A percentile compares a stretch with the other conserved stretches of the same genome.
Evolutionary conservation across 1,140 invertebrate species (phyloP).

Genomic region (Psilanteris sp.): DNA sequence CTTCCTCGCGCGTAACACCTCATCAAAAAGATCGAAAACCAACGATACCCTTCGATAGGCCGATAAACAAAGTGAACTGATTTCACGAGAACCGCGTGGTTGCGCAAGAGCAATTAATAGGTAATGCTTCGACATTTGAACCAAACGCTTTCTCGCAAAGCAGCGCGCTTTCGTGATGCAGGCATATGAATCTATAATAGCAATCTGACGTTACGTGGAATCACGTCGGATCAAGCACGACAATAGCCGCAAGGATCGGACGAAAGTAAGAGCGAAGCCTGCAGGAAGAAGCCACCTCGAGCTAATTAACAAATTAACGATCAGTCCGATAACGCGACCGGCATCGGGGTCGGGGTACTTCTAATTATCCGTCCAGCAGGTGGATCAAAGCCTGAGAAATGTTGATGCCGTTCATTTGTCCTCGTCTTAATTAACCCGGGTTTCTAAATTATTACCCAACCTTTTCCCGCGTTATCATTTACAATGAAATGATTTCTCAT

Average conservation of each 20-base stretch:
- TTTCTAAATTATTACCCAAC: constrained; percentile 11
- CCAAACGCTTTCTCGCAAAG: constrained; percentile 24
- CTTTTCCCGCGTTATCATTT: background rate
- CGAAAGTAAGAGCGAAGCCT: constrained; percentile 55
- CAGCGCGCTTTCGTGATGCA: constrained; percentile 41
- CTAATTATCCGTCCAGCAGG: constrained; percentile 52
- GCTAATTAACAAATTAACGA: constrained; percentile 66
- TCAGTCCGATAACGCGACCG: constrained; percentile 40
- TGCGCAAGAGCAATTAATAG: constrained; percentile 40
- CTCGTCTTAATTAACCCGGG: constrained; percentile 3
- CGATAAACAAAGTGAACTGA: constrained; percentile 18
- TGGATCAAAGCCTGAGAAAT: constrained; percentile 51
- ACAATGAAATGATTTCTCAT: too few relatives aligned
- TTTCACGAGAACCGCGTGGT: constrained; percentile 10
- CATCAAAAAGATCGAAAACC: constrained; percentile 7
- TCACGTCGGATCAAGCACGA: constrained; percentile 33
- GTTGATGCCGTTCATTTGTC: constrained; percentile 13
- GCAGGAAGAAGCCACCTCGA: constrained; percentile 48
- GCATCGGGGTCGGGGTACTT: constrained; percentile 28
- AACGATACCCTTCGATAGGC: constrained; percentile 21
- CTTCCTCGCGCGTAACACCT: constrained; percentile 16
- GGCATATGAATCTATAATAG: constrained; percentile 58
- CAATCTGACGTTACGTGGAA: constrained; percentile 59
- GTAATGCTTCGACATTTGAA: constrained; percentile 45
- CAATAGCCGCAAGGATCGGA: constrained; percentile 8